phyloP scores from a whole-genome alignment of 2,888 invertebrate genomes.

The Itoplectis maculator region DNA sequence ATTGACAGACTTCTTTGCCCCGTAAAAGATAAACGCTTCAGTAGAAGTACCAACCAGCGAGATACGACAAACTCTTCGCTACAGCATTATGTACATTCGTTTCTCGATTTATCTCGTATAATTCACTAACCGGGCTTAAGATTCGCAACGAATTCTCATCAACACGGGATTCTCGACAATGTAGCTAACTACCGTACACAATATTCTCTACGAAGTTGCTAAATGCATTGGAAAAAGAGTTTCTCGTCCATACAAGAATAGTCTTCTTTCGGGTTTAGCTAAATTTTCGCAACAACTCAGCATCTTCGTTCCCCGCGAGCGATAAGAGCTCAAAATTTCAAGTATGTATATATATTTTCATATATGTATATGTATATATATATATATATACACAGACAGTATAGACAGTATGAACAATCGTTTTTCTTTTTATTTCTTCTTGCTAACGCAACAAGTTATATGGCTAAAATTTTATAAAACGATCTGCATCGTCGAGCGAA shows the following conservation, averaged over 20 bases:
- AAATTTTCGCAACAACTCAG: slow-evolving; percentile 17
- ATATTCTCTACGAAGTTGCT: slow-evolving; percentile 56
- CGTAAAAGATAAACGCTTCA: not conserved
- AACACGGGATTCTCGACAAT: slow-evolving; percentile 45
- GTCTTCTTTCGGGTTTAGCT: slow-evolving; percentile 36
- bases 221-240: slow-evolving; percentile 62
- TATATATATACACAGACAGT: slow-evolving; percentile 50
- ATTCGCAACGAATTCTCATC: slow-evolving; percentile 30
- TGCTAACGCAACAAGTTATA: slow-evolving; percentile 26
- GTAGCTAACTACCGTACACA: slow-evolving; percentile 54
- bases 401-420: slow-evolving; percentile 58
- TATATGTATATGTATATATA: slow-evolving; percentile 56
- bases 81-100: slow-evolving; percentile 56
- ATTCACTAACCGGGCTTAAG: slow-evolving; percentile 15
- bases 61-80: slow-evolving; percentile 29
- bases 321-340: slow-evolving; percentile 9
- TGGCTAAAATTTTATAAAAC: slow-evolving; percentile 45
- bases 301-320: not conserved
- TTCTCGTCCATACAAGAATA: slow-evolving; percentile 62
- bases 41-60: slow-evolving; percentile 46
- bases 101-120: slow-evolving; percentile 9
- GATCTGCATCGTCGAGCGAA: slow-evolving; percentile 40
- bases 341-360: slow-evolving; percentile 14
- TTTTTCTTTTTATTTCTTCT: slow-evolving; percentile 22
- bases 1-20: not conserved